phyloP scores from a whole-genome alignment of 2,797 vertebrate genomes.

The Champsocephalus esox region DNA sequence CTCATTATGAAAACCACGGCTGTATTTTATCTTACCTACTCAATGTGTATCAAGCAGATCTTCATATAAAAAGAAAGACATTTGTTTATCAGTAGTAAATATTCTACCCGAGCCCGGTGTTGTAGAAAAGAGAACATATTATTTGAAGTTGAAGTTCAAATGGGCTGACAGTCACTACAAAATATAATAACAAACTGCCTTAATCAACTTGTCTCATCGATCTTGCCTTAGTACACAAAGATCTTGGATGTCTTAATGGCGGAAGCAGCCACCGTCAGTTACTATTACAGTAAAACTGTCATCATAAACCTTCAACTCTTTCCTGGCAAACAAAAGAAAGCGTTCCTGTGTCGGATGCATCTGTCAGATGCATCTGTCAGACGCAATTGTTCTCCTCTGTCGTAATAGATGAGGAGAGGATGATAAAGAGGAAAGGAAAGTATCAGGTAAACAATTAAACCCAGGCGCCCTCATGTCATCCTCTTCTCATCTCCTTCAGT shows the following conservation, averaged over 20 bases:
- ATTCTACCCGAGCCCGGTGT: background rate
- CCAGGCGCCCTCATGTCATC: slow-evolving; percentile 66
- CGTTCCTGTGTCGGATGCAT: slow-evolving; percentile 35
- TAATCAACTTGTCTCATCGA: background rate
- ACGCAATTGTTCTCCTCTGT: slow-evolving; percentile 64
- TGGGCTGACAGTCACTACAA: slow-evolving; percentile 5
- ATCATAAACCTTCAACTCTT: slow-evolving; percentile 56
- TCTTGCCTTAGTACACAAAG: slow-evolving; percentile 16
- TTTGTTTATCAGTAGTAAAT: background rate
- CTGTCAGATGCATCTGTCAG: slow-evolving; percentile 61
- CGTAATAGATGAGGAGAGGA: slow-evolving; percentile 63
- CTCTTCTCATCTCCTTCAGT: slow-evolving; percentile 61
- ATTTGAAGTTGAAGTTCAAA: slow-evolving; percentile 22
- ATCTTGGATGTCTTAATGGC: slow-evolving; percentile 31
- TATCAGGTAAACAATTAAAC: slow-evolving; percentile 81
- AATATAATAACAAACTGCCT: slow-evolving; percentile 14
- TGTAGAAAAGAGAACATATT: slow-evolving; percentile 2
- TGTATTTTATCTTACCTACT: background rate
- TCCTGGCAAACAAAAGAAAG: slow-evolving; percentile 48
- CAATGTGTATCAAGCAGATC: background rate
- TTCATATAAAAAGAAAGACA: background rate
- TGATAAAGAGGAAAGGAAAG: slow-evolving; percentile 69
- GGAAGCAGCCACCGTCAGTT: slow-evolving; percentile 34
- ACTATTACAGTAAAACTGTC: slow-evolving; percentile 52
- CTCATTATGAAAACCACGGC: background rate